Percentiles rank a stretch among this genome's conserved stretches.
Evolutionary conservation across 2,113 vertebrate genomes (phyloP).

Genomic region (Macquaria australasica): DNA sequence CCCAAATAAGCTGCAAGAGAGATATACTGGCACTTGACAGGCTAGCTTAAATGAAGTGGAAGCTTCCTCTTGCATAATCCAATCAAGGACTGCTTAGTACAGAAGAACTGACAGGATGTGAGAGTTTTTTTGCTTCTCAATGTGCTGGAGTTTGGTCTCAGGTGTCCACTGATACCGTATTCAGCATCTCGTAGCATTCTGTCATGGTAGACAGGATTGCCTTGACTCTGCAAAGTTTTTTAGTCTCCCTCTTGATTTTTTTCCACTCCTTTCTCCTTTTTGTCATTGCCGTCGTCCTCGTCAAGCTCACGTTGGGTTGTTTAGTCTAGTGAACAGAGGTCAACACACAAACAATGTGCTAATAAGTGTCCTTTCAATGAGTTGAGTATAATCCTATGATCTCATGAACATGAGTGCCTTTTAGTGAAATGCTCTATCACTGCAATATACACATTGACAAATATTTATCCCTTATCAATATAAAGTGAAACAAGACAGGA

Average conservation of each 20-base stretch:
- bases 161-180: not conserved
- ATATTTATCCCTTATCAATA: not conserved
- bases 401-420: not conserved
- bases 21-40: constrained; percentile 33
- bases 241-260: not conserved
- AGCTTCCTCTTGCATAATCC: constrained; percentile 49
- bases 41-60: constrained; percentile 53
- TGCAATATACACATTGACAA: not conserved
- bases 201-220: constrained; percentile 54
- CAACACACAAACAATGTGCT: constrained; percentile 14
- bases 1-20: constrained; percentile 46
- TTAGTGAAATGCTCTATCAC: not conserved
- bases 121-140: constrained; percentile 13
- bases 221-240: constrained; percentile 60
- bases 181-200: constrained; percentile 65
- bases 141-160: constrained; percentile 14
- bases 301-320: not conserved
- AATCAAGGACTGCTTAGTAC: not conserved
- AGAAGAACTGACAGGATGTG: not conserved
- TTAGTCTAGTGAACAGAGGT: constrained; percentile 23
- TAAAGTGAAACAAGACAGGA: not conserved
- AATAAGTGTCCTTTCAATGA: constrained; percentile 14
- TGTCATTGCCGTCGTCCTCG: not conserved
- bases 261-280: not conserved
- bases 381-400: not conserved